These are phyloP conservation scores for Matsumurasca onukii DNA, from an alignment of 1,140 invertebrate genomes.

Conservation along the genomic window DNA sequence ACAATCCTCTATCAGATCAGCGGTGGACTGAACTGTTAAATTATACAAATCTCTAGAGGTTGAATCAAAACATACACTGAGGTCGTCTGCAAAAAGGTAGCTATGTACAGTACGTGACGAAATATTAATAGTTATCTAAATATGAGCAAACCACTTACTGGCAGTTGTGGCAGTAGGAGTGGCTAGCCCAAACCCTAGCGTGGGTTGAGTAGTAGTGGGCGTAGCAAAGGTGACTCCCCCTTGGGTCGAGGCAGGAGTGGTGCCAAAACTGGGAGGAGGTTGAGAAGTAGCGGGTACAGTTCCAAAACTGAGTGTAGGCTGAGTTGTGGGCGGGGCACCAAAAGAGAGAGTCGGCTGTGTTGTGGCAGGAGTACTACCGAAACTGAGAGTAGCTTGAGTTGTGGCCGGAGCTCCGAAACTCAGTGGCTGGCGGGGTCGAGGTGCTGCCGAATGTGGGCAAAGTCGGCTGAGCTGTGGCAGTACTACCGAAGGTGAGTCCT, in stretches of 20 bases:
- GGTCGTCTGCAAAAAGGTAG: no score
- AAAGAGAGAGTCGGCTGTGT: slow-evolving; percentile 12
- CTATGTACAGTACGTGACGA: no score
- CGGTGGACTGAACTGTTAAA: no score
- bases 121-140: no score
- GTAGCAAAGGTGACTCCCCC: background rate
- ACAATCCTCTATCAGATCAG: no score
- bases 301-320: background rate
- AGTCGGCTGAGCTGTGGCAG: background rate
- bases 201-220: background rate
- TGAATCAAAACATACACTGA: no score
- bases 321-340: no score
- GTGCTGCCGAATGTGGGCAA: slow-evolving; percentile 42
- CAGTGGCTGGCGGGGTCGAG: slow-evolving; percentile 31
- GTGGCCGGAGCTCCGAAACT: background rate
- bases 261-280: slow-evolving; percentile 1
- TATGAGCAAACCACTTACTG: no score
- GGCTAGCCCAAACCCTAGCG: background rate
- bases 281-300: background rate
- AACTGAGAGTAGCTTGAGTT: background rate
- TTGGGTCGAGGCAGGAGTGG: background rate
- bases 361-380: background rate
- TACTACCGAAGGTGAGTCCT: background rate
- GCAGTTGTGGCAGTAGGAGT: slow-evolving; percentile 13
- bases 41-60: no score